Conservation (phyloP, 1,140 invertebrate species). For the Drosophila guanche region DNA sequence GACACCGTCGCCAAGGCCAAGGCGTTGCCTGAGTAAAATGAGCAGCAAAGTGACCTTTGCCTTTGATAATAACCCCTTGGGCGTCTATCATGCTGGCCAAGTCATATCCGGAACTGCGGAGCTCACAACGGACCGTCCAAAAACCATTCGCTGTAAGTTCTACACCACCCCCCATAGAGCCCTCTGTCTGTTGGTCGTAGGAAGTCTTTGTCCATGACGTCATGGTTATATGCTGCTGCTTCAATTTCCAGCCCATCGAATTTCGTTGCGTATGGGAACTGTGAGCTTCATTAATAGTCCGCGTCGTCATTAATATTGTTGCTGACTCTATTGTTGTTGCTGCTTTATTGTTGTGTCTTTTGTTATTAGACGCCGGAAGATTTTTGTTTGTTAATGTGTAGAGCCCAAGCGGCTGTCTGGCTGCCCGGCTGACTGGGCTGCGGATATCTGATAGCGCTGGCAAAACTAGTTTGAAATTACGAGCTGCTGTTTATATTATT, state of each 20-base stretch:
- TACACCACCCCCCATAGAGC: background rate
- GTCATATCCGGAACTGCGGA: constrained; percentile 84
- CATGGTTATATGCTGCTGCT: constrained; percentile 31
- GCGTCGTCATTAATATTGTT: constrained; percentile 58
- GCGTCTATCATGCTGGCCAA: constrained; percentile 85
- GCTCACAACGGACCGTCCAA: constrained; percentile 84
- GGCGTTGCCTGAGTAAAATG: constrained; percentile 45
- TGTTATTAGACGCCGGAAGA: constrained; percentile 50
- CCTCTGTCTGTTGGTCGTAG: no score
- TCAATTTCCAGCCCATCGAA: constrained; percentile 39
- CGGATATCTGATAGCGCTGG: constrained; percentile 55
- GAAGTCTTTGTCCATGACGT: constrained; percentile 52
- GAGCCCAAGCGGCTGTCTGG: background rate
- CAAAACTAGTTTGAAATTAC: constrained; percentile 68
- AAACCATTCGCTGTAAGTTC: constrained; percentile 84
- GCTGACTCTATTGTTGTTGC: constrained; percentile 12
- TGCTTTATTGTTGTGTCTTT: constrained; percentile 26
- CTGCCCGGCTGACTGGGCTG: constrained; percentile 38
- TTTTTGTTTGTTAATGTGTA: constrained; percentile 27
- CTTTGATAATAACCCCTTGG: constrained; percentile 84
- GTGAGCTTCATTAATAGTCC: constrained; percentile 48
- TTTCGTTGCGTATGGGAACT: constrained; percentile 53
- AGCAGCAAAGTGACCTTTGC: constrained; percentile 83
- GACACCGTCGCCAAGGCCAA: constrained; percentile 29
- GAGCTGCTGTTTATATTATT: constrained; percentile 42